These are phyloP conservation scores for Peromyscus attwateri DNA, from an alignment of 2,797 vertebrate species.

Conservation along the genomic window DNA sequence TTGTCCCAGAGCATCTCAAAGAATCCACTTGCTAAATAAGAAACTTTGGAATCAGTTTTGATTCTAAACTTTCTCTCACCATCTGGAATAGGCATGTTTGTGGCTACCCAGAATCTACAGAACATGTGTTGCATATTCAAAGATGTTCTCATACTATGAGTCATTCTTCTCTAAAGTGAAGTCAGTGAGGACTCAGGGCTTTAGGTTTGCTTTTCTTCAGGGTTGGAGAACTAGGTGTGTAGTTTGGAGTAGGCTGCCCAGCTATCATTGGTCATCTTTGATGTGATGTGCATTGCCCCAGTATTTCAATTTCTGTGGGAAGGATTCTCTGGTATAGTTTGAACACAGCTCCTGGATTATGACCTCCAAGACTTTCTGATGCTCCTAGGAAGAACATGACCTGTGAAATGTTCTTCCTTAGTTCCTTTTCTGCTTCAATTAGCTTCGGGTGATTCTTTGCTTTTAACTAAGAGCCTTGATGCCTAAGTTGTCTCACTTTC, in stretches of 20 bases:
- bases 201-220: background rate
- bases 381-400: background rate
- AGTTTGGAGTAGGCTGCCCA: background rate
- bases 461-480: background rate
- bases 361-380: background rate
- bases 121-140: background rate
- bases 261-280: background rate
- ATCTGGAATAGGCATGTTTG: background rate
- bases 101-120: background rate
- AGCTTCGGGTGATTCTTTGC: background rate
- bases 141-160: background rate
- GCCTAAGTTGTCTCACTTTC: background rate
- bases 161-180: background rate
- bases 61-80: background rate
- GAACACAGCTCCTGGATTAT: background rate
- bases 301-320: background rate
- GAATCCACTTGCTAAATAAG: slow-evolving; percentile 4
- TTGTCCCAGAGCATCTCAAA: background rate
- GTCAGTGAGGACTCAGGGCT: background rate
- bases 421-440: slow-evolving; percentile 5
- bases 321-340: background rate
- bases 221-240: background rate
- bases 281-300: background rate
- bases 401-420: background rate
- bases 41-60: slow-evolving; percentile 17